These are phyloP conservation scores for Ophiodon elongatus DNA, from an alignment of 2,113 vertebrate species.

Conservation along the genomic window DNA sequence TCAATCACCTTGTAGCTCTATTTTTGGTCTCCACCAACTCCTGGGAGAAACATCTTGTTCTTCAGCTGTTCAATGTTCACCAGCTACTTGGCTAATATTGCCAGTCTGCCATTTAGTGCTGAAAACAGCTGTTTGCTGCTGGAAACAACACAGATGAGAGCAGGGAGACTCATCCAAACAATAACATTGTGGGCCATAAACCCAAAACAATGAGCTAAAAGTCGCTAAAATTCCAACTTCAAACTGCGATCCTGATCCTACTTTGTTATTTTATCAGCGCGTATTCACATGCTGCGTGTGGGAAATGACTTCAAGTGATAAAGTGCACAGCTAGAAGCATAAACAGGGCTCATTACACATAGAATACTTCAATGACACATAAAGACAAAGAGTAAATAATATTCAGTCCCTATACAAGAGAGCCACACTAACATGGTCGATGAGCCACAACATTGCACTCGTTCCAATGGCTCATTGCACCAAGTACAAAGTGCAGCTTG, in stretches of 20 bases:
- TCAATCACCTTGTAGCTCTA: background rate
- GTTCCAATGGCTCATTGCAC: slow-evolving; percentile 43
- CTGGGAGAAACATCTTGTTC: slow-evolving; percentile 1
- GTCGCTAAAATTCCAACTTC: too few relatives aligned
- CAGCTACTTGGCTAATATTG: slow-evolving; percentile 3
- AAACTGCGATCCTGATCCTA: background rate
- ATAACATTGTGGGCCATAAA: background rate
- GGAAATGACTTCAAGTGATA: background rate
- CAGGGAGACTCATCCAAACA: background rate
- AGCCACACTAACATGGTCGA: slow-evolving; percentile 7
- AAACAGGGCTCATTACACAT: slow-evolving; percentile 17
- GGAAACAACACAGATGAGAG: background rate
- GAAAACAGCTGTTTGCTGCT: background rate
- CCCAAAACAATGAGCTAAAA: background rate
- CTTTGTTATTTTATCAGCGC: background rate
- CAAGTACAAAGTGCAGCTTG: slow-evolving; percentile 48
- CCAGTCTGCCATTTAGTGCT: slow-evolving; percentile 6
- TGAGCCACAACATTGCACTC: slow-evolving; percentile 26
- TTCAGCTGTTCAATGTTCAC: slow-evolving; percentile 8
- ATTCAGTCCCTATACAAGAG: background rate
- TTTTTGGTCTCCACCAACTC: slow-evolving; percentile 10
- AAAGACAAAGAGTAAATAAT: slow-evolving; percentile 19
- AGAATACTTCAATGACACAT: background rate
- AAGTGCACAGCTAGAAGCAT: slow-evolving; percentile 22
- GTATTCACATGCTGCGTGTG: slow-evolving; percentile 2